Percentiles rank a stretch among this genome's conserved stretches.
Conservation (phyloP, 2,888 invertebrate species). For the Agelastica alni region DNA sequence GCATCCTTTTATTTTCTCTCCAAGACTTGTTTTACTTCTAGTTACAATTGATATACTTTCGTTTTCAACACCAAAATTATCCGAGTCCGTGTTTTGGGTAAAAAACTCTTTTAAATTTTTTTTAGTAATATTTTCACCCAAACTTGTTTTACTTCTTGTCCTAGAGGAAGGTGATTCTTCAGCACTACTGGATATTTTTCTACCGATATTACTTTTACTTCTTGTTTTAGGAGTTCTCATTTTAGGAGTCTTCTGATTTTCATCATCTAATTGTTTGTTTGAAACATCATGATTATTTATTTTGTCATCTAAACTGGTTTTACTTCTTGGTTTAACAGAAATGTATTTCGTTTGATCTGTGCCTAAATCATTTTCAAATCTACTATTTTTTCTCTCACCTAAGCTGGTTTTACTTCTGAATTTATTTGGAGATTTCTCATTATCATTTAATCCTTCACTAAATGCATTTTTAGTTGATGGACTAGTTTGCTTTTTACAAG, state of each 20-base stretch:
- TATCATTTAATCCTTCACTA: not conserved
- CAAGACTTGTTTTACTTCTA: conserved; percentile 23
- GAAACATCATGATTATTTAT: no score
- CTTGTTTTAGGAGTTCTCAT: not conserved
- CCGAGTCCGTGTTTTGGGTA: not conserved
- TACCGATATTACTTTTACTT: not conserved
- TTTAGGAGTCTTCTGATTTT: not conserved
- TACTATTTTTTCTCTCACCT: not conserved
- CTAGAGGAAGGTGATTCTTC: not conserved
- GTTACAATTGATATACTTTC: not conserved
- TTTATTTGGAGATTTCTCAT: not conserved
- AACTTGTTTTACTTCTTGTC: not conserved
- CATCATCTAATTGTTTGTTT: no score
- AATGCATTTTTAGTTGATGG: no score
- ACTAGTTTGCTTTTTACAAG: no score
- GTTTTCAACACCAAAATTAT: not conserved
- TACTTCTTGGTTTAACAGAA: not conserved
- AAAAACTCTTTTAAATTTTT: not conserved
- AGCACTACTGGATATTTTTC: no score
- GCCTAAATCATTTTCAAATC: not conserved
- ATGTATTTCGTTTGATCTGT: not conserved
- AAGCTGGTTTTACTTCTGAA: not conserved
- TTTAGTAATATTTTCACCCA: not conserved
- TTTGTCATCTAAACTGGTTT: conserved; percentile 8
- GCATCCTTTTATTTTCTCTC: conserved; percentile 1